Percentiles rank a stretch among this genome's conserved stretches.
Evolutionary conservation across 2,888 invertebrate species (phyloP).

Genomic region (Lottia scabra): DNA sequence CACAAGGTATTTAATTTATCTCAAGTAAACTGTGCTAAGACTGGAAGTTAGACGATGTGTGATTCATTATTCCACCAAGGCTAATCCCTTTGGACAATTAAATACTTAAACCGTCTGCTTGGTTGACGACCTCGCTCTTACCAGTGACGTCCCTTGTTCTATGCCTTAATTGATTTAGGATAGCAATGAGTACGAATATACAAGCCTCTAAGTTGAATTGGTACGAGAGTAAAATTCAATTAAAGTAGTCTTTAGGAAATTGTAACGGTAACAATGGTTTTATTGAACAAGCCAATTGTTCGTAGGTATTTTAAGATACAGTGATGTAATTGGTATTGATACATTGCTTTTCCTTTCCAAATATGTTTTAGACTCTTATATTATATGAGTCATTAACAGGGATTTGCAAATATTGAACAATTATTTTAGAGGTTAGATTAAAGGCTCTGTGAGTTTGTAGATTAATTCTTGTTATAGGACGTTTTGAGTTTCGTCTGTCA

Average conservation of each 20-base stretch:
- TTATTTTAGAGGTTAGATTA: too few species aligned
- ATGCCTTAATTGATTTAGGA: not conserved
- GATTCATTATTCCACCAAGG: conserved; percentile 3
- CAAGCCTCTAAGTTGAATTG: not conserved
- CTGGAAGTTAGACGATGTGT: conserved; percentile 1
- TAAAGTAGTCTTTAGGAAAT: not conserved
- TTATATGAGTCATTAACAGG: too few species aligned
- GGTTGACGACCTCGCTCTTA: not conserved
- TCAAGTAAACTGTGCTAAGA: not conserved
- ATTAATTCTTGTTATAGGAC: too few species aligned
- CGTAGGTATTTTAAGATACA: too few species aligned
- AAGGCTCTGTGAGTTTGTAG: too few species aligned
- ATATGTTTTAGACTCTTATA: too few species aligned
- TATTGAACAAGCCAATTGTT: too few species aligned
- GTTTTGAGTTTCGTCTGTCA: too few species aligned
- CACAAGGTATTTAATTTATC: not conserved
- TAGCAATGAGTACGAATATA: not conserved
- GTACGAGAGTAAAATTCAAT: not conserved
- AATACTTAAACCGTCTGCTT: not conserved
- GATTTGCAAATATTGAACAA: too few species aligned
- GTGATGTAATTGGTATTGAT: too few species aligned
- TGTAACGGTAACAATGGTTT: too few species aligned
- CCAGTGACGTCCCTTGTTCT: conserved; percentile 2
- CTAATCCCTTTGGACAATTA: conserved; percentile 1
- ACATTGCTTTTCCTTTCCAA: too few species aligned